These are phyloP conservation scores for Tenthredo mesomela DNA, from an alignment of 2,888 invertebrate genomes.

Conservation along the genomic window DNA sequence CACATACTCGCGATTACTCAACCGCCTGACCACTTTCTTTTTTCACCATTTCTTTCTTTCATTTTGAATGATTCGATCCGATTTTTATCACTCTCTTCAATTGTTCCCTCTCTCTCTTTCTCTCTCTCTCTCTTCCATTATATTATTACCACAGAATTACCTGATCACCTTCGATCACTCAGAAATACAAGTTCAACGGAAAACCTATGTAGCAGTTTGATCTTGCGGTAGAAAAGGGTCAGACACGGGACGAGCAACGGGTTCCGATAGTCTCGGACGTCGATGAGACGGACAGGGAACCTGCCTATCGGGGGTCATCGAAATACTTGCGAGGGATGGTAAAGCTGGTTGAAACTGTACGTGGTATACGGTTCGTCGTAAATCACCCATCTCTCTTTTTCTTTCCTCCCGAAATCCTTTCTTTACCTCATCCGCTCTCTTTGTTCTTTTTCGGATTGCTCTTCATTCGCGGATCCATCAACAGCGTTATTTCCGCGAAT, in stretches of 20 bases:
- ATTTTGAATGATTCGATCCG: background rate
- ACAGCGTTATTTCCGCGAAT: conserved; percentile 73
- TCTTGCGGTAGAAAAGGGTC: conserved; percentile 19
- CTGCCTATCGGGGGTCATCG: conserved; percentile 28
- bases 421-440: background rate
- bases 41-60: background rate
- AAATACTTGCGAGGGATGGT: background rate
- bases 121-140: background rate
- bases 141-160: background rate
- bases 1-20: conserved; percentile 4
- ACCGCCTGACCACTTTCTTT: background rate
- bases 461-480: conserved; percentile 67
- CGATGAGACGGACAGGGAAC: background rate
- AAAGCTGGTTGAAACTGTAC: background rate
- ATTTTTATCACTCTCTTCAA: background rate
- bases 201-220: background rate
- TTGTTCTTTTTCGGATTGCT: background rate
- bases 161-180: background rate
- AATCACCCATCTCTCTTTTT: conserved; percentile 9
- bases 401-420: background rate
- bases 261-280: background rate
- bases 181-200: background rate
- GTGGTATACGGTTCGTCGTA: background rate
- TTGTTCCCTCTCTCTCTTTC: background rate
- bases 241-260: background rate